These are phyloP conservation scores for Brienomyrus longianalis DNA, from an alignment of 2,113 vertebrate species.

Conservation along the genomic window DNA sequence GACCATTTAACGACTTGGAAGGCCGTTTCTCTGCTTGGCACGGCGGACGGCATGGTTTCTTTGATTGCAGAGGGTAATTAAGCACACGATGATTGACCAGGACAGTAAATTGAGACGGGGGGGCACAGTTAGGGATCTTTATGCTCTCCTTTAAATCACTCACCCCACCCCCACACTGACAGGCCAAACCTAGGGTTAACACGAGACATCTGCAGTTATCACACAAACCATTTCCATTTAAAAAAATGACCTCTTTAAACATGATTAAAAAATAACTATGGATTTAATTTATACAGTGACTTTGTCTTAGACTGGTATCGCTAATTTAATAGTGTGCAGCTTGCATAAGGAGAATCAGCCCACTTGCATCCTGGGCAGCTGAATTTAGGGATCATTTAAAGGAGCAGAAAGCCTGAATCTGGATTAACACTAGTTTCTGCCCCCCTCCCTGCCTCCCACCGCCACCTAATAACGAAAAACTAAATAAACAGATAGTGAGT, in stretches of 20 bases:
- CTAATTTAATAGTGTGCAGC: not conserved
- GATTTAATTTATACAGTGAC: not conserved
- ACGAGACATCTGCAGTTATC: not conserved
- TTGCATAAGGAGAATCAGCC: not conserved
- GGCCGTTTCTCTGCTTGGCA: not conserved
- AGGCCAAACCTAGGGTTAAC: not conserved
- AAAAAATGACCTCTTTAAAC: not conserved
- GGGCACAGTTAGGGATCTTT: conserved; percentile 2
- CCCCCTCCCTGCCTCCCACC: not conserved
- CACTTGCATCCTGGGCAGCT: not conserved
- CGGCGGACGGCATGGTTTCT: conserved; percentile 22
- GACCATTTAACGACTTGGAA: conserved; percentile 33
- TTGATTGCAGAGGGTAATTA: conserved; percentile 44
- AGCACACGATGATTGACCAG: not conserved
- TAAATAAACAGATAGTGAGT: not conserved
- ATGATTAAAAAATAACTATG: no score
- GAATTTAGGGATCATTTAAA: not conserved
- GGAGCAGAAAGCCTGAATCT: not conserved
- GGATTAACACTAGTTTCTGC: not conserved
- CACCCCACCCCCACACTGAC: not conserved
- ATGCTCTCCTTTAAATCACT: not conserved
- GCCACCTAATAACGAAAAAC: not conserved
- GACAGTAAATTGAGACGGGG: conserved; percentile 8
- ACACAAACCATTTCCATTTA: not conserved
- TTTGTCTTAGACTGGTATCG: not conserved